Evolutionary conservation across 2,888 invertebrate genomes (phyloP).

Genomic region (Scaeva pyrastri): DNA sequence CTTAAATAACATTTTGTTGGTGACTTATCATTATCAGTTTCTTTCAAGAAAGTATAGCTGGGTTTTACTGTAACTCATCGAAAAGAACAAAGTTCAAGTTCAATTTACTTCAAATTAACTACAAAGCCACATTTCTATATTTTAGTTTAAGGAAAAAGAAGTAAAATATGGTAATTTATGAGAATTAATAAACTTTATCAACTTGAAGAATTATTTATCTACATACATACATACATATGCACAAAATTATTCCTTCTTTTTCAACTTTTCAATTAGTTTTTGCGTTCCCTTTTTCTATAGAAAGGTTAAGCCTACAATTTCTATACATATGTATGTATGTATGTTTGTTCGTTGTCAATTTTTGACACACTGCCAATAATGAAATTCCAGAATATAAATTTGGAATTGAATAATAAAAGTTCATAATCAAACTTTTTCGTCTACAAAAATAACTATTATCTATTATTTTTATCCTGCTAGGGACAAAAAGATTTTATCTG

Average conservation of each 20-base stretch:
- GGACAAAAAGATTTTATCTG: constrained; percentile 15
- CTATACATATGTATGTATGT: neutral
- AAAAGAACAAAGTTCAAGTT: too few species aligned
- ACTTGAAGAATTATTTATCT: neutral
- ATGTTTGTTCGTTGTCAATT: too few species aligned
- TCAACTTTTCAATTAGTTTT: constrained; percentile 13
- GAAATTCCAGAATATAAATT: constrained; percentile 27
- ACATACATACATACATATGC: neutral
- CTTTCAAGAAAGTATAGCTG: too few species aligned
- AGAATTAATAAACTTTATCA: neutral
- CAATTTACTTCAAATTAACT: too few species aligned
- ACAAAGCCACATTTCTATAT: too few species aligned
- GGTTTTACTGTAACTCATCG: too few species aligned
- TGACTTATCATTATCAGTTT: too few species aligned
- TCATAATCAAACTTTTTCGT: constrained; percentile 20
- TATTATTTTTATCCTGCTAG: neutral
- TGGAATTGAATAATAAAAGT: constrained; percentile 48
- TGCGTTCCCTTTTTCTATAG: neutral
- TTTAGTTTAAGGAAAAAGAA: too few species aligned
- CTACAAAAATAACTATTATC: constrained; percentile 15
- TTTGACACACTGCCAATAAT: constrained; percentile 27
- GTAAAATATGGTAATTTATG: too few species aligned
- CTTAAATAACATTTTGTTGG: too few species aligned
- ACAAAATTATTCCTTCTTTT: neutral
- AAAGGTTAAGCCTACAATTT: neutral